These are phyloP conservation scores for Globia sparganii DNA, from an alignment of 2,888 invertebrate genomes.

Conservation along the genomic window DNA sequence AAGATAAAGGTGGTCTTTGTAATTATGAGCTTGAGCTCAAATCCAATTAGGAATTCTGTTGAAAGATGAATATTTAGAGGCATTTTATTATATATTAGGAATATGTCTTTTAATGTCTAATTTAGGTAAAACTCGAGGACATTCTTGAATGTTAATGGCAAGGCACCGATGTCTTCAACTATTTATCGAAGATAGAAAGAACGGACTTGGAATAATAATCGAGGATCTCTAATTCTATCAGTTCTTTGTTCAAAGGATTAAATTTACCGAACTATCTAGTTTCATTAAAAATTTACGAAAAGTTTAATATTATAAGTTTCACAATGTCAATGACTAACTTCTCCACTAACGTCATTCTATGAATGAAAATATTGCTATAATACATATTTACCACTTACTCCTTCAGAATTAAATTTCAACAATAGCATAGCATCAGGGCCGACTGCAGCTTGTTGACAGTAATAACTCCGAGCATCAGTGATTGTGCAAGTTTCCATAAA, in stretches of 20 bases:
- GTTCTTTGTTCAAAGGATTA: neutral
- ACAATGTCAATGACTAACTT: neutral
- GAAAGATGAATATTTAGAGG: constrained; percentile 46
- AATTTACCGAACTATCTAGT: neutral
- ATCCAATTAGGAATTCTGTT: constrained; percentile 46
- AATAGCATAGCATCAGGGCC: neutral
- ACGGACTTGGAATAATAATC: neutral
- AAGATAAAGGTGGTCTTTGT: constrained; percentile 55
- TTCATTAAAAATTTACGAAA: neutral
- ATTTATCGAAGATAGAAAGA: neutral
- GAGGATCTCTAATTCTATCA: neutral
- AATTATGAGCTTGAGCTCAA: constrained; percentile 50
- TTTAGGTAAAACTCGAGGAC: neutral
- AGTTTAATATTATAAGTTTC: neutral
- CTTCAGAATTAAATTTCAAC: neutral
- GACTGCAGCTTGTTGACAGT: neutral
- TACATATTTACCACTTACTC: neutral
- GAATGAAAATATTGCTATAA: too few species aligned
- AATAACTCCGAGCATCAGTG: neutral
- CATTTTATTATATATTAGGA: constrained; percentile 12
- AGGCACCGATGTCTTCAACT: neutral
- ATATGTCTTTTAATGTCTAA: constrained; percentile 2
- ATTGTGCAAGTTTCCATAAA: neutral
- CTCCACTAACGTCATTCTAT: neutral
- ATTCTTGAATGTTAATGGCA: neutral